Percentiles rank a stretch among this genome's conserved stretches.
Conservation (phyloP, 2,888 invertebrate species). For the Acronicta aceris region DNA sequence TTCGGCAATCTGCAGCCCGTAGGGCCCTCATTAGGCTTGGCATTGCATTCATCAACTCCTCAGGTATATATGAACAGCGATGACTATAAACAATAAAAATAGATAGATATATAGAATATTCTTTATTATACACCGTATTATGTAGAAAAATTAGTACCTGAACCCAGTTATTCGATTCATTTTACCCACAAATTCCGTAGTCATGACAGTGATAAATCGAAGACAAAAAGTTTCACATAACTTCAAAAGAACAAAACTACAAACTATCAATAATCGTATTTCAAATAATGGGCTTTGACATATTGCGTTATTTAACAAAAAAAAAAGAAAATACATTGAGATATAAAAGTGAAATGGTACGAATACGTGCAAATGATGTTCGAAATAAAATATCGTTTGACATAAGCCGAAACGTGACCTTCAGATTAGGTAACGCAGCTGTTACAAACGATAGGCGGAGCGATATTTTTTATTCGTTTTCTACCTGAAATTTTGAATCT, state of each 20-base stretch:
- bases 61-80: too few relatives aligned
- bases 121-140: too few relatives aligned
- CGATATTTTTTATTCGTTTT: too few relatives aligned
- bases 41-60: too few relatives aligned
- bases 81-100: too few relatives aligned
- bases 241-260: constrained; percentile 2
- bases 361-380: constrained; percentile 69
- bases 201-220: constrained; percentile 39
- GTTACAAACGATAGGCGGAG: constrained; percentile 21
- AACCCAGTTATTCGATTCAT: too few relatives aligned
- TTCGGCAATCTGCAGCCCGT: too few relatives aligned
- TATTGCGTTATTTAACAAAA: constrained; percentile 6
- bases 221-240: not conserved
- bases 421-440: constrained; percentile 34
- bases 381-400: constrained; percentile 69
- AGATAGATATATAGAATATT: too few relatives aligned
- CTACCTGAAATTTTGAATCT: too few relatives aligned
- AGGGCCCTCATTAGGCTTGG: too few relatives aligned
- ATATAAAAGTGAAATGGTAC: constrained; percentile 70
- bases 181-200: not conserved
- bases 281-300: constrained; percentile 2
- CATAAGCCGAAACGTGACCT: constrained; percentile 65
- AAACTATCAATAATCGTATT: constrained; percentile 4
- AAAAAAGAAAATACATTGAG: constrained; percentile 40
- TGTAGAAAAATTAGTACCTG: too few relatives aligned